Evolutionary conservation across 2,797 vertebrate species (phyloP), one percentile per base, ranked within the genome.

Genomic region (Schizopygopsis malacanthus): DNA sequence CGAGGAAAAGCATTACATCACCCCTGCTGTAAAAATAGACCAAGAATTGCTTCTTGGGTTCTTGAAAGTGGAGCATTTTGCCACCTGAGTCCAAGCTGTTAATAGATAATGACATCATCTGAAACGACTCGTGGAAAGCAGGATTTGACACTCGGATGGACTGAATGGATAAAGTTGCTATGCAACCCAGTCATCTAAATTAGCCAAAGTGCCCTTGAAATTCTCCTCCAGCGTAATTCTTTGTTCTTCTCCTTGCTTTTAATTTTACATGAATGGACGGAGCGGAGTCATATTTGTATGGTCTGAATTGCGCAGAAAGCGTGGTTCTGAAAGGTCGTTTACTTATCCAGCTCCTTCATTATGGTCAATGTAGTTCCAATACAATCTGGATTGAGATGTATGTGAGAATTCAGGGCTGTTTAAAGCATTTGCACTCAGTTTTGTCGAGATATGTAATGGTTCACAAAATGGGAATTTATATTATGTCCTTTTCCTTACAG

Each of bases 51-150:
- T 89, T 86, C 86, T 83, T 86, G 89, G 82, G 54, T 87, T 83
- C 72, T 83, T 90, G 89, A 86, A 90, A 89, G 83, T 88, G 88
- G 88, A 90, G 85, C 88, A 82, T 90, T 88, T 88, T 89, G 86
- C 88, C 88, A 89, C 88, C 88, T 88, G 88, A 86, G 87, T 89
- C 84, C 83, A 87, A 79, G 85, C 90, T 86, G 87, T 87, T 89
- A 87, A 88, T 88, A 88, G 86, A 90, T 87, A 88, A 90, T 90
- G 90, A 89, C 88, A 88, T 88, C 88, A 89, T 89, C 86, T 87
- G 75, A 89, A 87, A 87, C n/a, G 83, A 65, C 54, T 83, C 81
- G 47, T 41, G 86, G 87, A 88, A 87, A 86, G 89, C 83, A 71
- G 89, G 85, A 87, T 91, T 91, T 87, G 88, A 85, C 76, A 87